Base-by-base conservation (phyloP, 2,113 vertebrate species). In the Smithornis capensis region DNA sequence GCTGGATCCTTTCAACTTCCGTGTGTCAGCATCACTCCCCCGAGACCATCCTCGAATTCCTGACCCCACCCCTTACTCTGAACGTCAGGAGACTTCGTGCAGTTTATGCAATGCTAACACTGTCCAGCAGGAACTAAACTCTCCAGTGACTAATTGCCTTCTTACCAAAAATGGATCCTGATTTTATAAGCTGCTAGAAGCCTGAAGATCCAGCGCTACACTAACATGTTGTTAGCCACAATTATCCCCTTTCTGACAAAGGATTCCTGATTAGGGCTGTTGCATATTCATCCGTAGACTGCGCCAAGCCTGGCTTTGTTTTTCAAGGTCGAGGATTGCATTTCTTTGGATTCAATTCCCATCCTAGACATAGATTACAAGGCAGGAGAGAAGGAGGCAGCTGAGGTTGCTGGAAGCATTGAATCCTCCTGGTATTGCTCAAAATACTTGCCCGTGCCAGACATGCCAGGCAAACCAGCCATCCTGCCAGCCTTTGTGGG, bases 281-380 rank as follows among this genome's bases (percentile, higher is more conserved):
- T 96, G 95, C 96, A 95, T 97, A 95, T 95, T 97, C 95, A 96
- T 96, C 37, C 0, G 7, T 65, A 75, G 78, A 47, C 83, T 59
- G 71, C 5, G 70, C 91, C 93, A 87, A 94, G 95, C 90, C 59
- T 65, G 71, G 91, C 90, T 92, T 94, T 93, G 89, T 87, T 95
- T 96, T 83, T 96, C 96, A 97, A 97, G 95, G 97, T 95, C 90
- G 78, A 94, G 95, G 86, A 95, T 45, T 96, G 94, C 85, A 35
- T 90, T 95, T 95, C 90, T 92, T 92, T 85, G 94, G 84, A 93
- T 94, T 96, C 91, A 95, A 89, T 97, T 94, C 92, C 94, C 94
- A 95, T 87, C 87, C 84, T 93, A 93, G 94, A 92, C 59, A 1
- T 65, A 95, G 94, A 95, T 95, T 97, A 96, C 82, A 76, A 92